Percentiles rank a stretch among this genome's conserved stretches.
Conservation (phyloP, 2,113 vertebrate genomes). For the Alethe castanea region DNA sequence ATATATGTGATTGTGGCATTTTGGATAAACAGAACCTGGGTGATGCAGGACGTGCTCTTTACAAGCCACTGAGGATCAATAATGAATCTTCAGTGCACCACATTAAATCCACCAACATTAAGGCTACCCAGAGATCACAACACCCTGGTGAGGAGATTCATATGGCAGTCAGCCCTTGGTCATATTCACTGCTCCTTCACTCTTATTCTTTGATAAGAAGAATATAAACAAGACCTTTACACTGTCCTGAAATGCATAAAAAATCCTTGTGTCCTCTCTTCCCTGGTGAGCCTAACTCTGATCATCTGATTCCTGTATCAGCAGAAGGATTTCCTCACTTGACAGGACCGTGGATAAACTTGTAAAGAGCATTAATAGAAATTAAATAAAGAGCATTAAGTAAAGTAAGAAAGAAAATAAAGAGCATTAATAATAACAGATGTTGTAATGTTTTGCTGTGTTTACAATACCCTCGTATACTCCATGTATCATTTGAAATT, state of each 20-base stretch:
- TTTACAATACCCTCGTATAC: background rate
- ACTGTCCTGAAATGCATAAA: background rate
- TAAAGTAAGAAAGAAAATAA: background rate
- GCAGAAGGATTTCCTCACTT: background rate
- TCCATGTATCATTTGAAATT: background rate
- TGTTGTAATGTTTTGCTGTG: background rate
- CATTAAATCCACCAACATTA: background rate
- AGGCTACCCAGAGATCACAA: background rate
- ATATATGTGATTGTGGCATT: background rate
- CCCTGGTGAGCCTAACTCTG: background rate
- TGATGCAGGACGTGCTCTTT: background rate
- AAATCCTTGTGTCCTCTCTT: background rate
- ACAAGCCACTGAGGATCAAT: background rate
- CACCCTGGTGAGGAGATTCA: background rate
- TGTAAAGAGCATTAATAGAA: constrained; percentile 14
- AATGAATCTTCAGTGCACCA: background rate
- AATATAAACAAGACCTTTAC: background rate
- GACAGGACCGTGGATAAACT: background rate
- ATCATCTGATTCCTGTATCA: background rate
- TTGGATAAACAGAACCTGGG: background rate
- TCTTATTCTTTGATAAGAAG: background rate
- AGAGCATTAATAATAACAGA: constrained; percentile 12
- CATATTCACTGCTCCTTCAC: background rate
- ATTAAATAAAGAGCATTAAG: background rate
- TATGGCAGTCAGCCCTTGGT: background rate